Percentiles rank a stretch among this genome's conserved stretches.
phyloP scores from a whole-genome alignment of 1,140 invertebrate species.

The Calosoma granatense region DNA sequence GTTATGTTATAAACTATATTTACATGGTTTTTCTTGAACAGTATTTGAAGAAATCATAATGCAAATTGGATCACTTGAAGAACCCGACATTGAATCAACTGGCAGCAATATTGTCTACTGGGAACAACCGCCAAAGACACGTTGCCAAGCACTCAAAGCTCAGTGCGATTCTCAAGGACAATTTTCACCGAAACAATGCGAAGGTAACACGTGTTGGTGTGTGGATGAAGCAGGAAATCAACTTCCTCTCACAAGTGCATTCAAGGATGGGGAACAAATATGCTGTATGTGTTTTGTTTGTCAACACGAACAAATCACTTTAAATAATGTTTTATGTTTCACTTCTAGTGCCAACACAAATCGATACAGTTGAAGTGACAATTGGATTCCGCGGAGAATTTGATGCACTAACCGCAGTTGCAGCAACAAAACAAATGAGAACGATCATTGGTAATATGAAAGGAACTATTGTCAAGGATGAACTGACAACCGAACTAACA shows the following conservation, averaged over 20 bases:
- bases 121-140: conserved; percentile 36
- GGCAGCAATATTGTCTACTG: conserved; percentile 23
- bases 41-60: conserved; percentile 54
- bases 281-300: conserved; percentile 50
- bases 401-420: conserved; percentile 34
- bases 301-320: conserved; percentile 14
- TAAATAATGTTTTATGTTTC: conserved; percentile 11
- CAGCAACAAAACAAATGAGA: conserved; percentile 38
- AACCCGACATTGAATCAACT: conserved; percentile 22
- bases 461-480: conserved; percentile 43
- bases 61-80: conserved; percentile 44
- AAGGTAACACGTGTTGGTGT: conserved; percentile 68
- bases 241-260: conserved; percentile 48
- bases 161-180: conserved; percentile 54
- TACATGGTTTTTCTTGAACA: too few relatives aligned
- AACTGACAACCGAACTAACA: conserved; percentile 41
- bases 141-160: conserved; percentile 51
- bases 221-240: conserved; percentile 78
- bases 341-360: conserved; percentile 43
- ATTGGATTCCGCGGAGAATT: conserved; percentile 49
- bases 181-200: conserved; percentile 66
- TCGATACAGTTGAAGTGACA: conserved; percentile 49
- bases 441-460: conserved; percentile 42
- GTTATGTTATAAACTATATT: not conserved
- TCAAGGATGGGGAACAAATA: conserved; percentile 47